Evolutionary conservation across 2,797 vertebrate species (phyloP).

Genomic region (Sebastes nivosus): DNA sequence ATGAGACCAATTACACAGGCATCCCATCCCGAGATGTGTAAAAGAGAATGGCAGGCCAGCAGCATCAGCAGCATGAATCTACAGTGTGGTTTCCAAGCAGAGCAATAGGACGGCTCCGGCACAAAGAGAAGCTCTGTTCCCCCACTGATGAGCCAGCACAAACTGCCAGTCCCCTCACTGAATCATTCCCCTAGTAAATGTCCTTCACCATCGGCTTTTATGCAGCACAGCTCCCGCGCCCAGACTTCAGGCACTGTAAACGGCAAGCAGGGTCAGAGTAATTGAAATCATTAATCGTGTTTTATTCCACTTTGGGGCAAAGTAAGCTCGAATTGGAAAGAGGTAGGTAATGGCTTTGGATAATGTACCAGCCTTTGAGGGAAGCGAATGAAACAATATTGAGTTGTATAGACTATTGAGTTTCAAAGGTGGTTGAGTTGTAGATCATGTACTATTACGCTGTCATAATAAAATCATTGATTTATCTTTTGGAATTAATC

Average conservation of each 20-base stretch:
- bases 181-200: conserved; percentile 79
- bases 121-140: conserved; percentile 68
- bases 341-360: conserved; percentile 68
- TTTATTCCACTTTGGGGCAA: conserved; percentile 82
- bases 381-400: conserved; percentile 67
- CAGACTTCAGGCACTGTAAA: conserved; percentile 78
- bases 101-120: conserved; percentile 46
- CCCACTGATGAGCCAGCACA: conserved; percentile 76
- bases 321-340: conserved; percentile 74
- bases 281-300: conserved; percentile 85
- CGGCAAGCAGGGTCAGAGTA: conserved; percentile 73
- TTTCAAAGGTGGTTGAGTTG: conserved; percentile 56
- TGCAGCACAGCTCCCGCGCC: conserved; percentile 67
- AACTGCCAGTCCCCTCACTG: conserved; percentile 68
- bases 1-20: conserved; percentile 21
- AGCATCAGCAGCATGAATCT: conserved; percentile 51
- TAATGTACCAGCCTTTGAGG: conserved; percentile 67
- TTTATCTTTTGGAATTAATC: conserved; percentile 47
- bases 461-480: conserved; percentile 53
- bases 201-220: conserved; percentile 77
- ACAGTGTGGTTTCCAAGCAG: conserved; percentile 61
- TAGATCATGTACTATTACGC: conserved; percentile 48
- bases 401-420: conserved; percentile 55
- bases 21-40: conserved; percentile 16
- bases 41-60: conserved; percentile 32